Evolutionary conservation across 30 jellyfish, hydroid and myxozoan genomes (phyloP), one percentile per base, ranked within the genome.

Genomic region (Hydractinia symbiolongicarpus): DNA sequence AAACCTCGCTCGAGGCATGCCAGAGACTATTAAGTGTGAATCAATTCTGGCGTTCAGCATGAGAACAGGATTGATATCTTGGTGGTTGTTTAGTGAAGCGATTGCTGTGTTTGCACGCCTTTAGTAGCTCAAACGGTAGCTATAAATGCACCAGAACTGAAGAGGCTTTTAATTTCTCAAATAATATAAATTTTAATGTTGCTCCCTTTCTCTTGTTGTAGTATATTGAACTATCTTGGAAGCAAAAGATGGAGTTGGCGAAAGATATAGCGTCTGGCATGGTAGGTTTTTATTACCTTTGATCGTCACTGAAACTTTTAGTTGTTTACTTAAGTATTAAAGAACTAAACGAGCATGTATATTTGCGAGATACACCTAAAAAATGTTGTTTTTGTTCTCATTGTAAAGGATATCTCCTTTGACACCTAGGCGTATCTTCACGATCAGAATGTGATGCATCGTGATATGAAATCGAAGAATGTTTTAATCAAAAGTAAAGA

Each of bases 261-360:
- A 90, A 90, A 78, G 97, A 90, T 67, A 90, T 90, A 64, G 97
- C 97, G 67, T 90, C 97, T 54, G 97, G 97, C 66, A 85, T 90
- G 97, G 97, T 90, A 73, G 53, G 95, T n/a, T 71, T 8, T 71
- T 49, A 71, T 44, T 6, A 7, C 74, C 40, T 71, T 11, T 11
- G 69, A 58, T 16, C 69, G 15, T 58, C 17, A 58, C 15, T 13
- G 69, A 58, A 58, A 58, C 17, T 58, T 16, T n/a, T n/a, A n/a
- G n/a, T n/a, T n/a, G n/a, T n/a, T n/a, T n/a, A n/a, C n/a, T n/a
- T 10, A 15, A 57, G 15, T 9, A 57, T 9, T 57, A 57, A 9
- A 9, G 10, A 10, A 9, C 15, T 58, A 58, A 11, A 58, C 17
- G n/a, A 67, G 14, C 14, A 67, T 10, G 4, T 67, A 10, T 15